phyloP scores from a whole-genome alignment of 2,888 invertebrate species.

The Synanthedon formicaeformis region DNA sequence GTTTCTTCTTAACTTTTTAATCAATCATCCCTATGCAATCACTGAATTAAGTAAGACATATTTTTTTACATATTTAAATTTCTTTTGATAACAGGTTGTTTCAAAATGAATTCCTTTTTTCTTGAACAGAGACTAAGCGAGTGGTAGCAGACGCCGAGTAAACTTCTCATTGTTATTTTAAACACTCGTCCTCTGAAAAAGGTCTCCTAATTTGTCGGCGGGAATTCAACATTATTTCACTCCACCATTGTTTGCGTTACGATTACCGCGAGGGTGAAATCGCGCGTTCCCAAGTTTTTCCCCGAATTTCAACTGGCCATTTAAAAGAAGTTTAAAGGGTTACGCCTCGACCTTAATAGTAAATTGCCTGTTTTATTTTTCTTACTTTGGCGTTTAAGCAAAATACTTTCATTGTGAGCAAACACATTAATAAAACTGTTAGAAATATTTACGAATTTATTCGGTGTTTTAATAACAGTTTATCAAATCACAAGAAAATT shows the following conservation, averaged over 20 bases:
- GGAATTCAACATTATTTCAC: slow-evolving; percentile 63
- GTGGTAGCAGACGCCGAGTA: neutral
- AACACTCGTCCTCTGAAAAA: slow-evolving; percentile 44
- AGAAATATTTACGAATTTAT: too few species aligned
- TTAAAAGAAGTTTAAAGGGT: slow-evolving; percentile 57
- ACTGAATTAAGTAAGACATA: too few species aligned
- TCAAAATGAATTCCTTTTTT: neutral
- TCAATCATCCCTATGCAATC: too few species aligned
- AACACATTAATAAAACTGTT: too few species aligned
- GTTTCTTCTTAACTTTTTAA: too few species aligned
- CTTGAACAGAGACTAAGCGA: neutral
- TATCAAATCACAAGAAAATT: too few species aligned
- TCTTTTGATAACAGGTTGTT: too few species aligned
- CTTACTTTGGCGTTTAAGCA: slow-evolving; percentile 13
- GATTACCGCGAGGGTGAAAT: slow-evolving; percentile 64
- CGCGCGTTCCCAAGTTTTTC: slow-evolving; percentile 60
- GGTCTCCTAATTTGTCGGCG: slow-evolving; percentile 64
- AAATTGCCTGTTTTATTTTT: slow-evolving; percentile 46
- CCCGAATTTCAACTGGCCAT: slow-evolving; percentile 44
- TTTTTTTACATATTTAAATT: too few species aligned
- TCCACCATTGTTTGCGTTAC: slow-evolving; percentile 62
- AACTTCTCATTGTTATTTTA: slow-evolving; percentile 40
- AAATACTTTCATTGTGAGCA: too few species aligned
- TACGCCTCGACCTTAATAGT: slow-evolving; percentile 48
- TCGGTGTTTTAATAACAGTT: too few species aligned